Evolutionary conservation across 2,888 invertebrate genomes (phyloP).

Genomic region (Smittia sp.): DNA sequence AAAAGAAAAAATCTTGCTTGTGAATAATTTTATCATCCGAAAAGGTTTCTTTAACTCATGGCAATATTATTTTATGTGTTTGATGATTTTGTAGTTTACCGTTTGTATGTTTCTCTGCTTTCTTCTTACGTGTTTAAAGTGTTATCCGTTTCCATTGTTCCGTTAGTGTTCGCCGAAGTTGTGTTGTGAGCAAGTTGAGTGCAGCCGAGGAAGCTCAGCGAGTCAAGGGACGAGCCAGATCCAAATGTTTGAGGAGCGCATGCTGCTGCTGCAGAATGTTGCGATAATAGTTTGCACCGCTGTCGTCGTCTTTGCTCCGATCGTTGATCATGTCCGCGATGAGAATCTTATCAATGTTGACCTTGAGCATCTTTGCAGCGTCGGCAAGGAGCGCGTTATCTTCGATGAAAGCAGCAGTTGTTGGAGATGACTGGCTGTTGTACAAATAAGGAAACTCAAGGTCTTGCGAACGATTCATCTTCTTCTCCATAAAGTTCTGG

Average conservation of each 20-base stretch:
- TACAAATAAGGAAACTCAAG: not conserved
- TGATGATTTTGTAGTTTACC: slow-evolving; percentile 12
- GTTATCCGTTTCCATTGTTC: slow-evolving; percentile 26
- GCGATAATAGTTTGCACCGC: slow-evolving; percentile 34
- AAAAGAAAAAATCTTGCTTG: slow-evolving; percentile 4
- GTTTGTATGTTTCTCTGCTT: not conserved
- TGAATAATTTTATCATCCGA: slow-evolving; percentile 7
- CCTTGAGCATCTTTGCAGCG: slow-evolving; percentile 34
- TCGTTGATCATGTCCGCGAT: not conserved
- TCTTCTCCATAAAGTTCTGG: slow-evolving; percentile 45
- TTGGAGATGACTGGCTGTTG: not conserved
- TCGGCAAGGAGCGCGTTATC: slow-evolving; percentile 4
- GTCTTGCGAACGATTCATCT: slow-evolving; percentile 1
- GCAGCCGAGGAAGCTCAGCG: not conserved
- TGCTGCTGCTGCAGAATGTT: slow-evolving; percentile 37
- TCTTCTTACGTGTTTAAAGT: slow-evolving; percentile 12
- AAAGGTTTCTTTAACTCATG: slow-evolving; percentile 16
- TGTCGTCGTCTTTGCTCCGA: not conserved
- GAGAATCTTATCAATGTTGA: slow-evolving; percentile 34
- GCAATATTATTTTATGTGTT: slow-evolving; percentile 11
- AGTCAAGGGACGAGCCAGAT: slow-evolving; percentile 35
- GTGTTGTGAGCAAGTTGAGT: not conserved
- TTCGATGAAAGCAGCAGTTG: not conserved
- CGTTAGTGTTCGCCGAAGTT: slow-evolving; percentile 19
- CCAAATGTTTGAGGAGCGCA: slow-evolving; percentile 35